Evolutionary conservation across 1,140 invertebrate species (phyloP).

Genomic region (Mizuhopecten yessoensis): DNA sequence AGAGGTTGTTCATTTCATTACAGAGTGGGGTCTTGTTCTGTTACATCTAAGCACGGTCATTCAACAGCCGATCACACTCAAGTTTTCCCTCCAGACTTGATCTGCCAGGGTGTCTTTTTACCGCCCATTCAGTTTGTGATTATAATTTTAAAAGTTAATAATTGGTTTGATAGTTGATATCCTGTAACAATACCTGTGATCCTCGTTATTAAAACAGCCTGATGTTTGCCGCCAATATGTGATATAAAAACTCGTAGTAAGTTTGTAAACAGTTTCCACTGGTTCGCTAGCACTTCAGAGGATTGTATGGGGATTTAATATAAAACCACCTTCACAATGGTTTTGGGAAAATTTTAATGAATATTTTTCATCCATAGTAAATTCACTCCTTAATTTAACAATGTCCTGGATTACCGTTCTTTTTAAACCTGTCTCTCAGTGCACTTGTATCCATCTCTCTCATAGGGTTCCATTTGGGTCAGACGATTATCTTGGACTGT

Average conservation of each 20-base stretch:
- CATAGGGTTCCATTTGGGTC: not conserved
- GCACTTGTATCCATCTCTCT: too few relatives aligned
- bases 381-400: not conserved
- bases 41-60: not conserved
- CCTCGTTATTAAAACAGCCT: not conserved
- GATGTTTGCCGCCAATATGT: not conserved
- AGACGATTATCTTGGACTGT: not conserved
- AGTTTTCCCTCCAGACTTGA: not conserved
- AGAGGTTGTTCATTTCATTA: constrained; percentile 19
- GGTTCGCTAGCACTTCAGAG: not conserved
- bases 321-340: not conserved
- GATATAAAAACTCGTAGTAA: too few relatives aligned
- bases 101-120: not conserved
- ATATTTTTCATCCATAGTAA: not conserved
- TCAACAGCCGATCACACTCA: not conserved
- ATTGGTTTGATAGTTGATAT: not conserved
- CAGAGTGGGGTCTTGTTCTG: not conserved
- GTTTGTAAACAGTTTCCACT: constrained; percentile 26
- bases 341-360: constrained; percentile 8
- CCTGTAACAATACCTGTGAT: constrained; percentile 8
- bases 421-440: too few relatives aligned
- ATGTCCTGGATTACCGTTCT: not conserved
- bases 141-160: constrained; percentile 30
- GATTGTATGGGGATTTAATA: not conserved
- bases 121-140: not conserved